These are phyloP conservation scores for Latheticus oryzae DNA, from an alignment of 2,888 invertebrate species.

Conservation along the genomic window DNA sequence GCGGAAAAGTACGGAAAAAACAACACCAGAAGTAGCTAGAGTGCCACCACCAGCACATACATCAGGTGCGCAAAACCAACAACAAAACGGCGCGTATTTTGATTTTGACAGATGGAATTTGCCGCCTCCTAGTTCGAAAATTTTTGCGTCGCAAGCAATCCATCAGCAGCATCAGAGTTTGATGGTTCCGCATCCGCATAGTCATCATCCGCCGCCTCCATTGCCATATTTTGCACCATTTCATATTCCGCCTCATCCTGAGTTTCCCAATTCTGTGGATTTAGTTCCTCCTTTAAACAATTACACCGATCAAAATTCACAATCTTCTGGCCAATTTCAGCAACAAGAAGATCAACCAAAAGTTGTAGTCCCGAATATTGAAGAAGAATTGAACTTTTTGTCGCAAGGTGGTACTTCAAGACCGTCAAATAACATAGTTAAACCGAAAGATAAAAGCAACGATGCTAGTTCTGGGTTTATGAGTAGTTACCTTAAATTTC, in stretches of 20 bases:
- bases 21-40: conserved; percentile 67
- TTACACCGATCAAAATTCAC: conserved; percentile 71
- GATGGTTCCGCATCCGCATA: conserved; percentile 74
- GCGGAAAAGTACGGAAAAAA: conserved; percentile 74
- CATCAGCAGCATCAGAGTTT: conserved; percentile 68
- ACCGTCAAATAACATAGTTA: conserved; percentile 16
- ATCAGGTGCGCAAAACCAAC: conserved; percentile 64
- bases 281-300: conserved; percentile 72
- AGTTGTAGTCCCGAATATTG: conserved; percentile 89
- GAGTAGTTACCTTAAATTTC: conserved; percentile 88
- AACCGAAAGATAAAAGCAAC: conserved; percentile 66
- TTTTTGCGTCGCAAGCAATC: conserved; percentile 70
- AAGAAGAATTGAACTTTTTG: conserved; percentile 87
- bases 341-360: conserved; percentile 76
- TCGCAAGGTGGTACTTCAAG: conserved; percentile 66
- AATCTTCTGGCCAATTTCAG: conserved; percentile 64
- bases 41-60: conserved; percentile 81
- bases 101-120: conserved; percentile 87
- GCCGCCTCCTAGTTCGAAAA: conserved; percentile 76
- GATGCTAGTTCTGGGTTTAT: conserved; percentile 80
- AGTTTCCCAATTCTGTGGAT: conserved; percentile 72
- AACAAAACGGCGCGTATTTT: conserved; percentile 71
- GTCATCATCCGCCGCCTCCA: conserved; percentile 72
- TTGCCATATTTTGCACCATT: conserved; percentile 83
- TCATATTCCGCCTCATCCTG: conserved; percentile 72